Evolutionary conservation across 1,140 invertebrate genomes (phyloP).

Genomic region (Akabosia matsudoensis): DNA sequence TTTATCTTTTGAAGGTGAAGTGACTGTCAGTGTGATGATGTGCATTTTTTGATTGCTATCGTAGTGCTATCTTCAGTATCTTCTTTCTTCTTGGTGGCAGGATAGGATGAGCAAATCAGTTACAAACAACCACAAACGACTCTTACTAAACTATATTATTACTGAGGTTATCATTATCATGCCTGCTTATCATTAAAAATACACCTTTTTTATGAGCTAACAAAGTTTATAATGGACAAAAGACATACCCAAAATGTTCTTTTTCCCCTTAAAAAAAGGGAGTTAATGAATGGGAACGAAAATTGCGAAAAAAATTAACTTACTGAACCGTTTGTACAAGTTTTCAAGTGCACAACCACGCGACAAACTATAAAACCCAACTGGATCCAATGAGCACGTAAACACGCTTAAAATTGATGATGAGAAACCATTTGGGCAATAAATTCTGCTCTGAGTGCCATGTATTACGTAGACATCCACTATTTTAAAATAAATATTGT

Average conservation of each 20-base stretch:
- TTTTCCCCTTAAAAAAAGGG: background rate
- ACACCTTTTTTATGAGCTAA: background rate
- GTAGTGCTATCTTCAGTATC: background rate
- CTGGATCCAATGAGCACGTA: no score
- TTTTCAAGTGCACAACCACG: no score
- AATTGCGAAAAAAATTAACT: background rate
- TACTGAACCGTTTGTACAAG: background rate
- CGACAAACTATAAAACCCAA: no score
- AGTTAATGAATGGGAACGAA: background rate
- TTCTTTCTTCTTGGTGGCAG: background rate
- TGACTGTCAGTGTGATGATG: background rate
- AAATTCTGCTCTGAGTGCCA: no score
- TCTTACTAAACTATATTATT: background rate
- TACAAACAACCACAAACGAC: background rate
- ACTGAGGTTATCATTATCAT: background rate
- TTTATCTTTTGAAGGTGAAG: conserved; percentile 6
- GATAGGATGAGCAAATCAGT: conserved; percentile 14
- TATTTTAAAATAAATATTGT: no score
- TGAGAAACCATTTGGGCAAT: background rate
- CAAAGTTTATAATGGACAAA: background rate
- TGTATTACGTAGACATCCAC: no score
- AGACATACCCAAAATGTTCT: background rate
- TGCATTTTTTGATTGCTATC: background rate
- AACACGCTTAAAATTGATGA: background rate
- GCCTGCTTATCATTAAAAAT: background rate